Base-by-base conservation (phyloP, 2,888 invertebrate genomes). In the Quadroppia sp. region DNA sequence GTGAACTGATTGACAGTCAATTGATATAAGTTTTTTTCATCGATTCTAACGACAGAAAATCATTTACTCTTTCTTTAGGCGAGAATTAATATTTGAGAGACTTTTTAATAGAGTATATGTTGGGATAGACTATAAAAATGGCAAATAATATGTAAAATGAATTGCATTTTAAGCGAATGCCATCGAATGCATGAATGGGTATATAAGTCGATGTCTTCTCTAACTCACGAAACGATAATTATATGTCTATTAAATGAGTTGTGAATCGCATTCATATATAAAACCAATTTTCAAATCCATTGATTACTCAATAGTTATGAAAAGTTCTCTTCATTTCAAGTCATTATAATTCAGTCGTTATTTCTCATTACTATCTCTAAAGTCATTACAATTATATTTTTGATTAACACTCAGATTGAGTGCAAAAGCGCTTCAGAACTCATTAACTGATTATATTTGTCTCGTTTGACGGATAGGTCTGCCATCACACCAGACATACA, bases 1-100 rank as follows among this genome's bases (percentile, higher is more conserved):
- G 13, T 20, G 69, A 69, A 25, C 69, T 69, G 45, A 69, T 69
- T 69, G 69, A 69, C 69, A 69, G 42, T 69, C 45, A 69, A 69
- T 36, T 42, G 20, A 36, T 1, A 15, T 2, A 45, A 45, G 2
- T 7, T n/a, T 64, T 64, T 17, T 20, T 17, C 30, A 40, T 64
- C 30, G 36, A 17, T 36, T 40, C 20, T 20, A 36, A 15, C 40
- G 36, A 56, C 50, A 50, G 1, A 64, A 69, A 69, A 45, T 17
- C 42, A 42, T 69, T 69, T 69, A 42, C 69, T 69, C 45, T 69
- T 42, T 45, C 69, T 69, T 69, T 45, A 69, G 69, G 69, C 42
- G 36, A 45, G 28, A 69, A 69, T 64, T 36, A 36, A 64, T 64
- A 64, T 28, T 45, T 69, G 69, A 23, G 69, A 20, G 69, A 69